These are phyloP conservation scores for Irena cyanogastra DNA, from an alignment of 2,113 vertebrate genomes.

Conservation along the genomic window DNA sequence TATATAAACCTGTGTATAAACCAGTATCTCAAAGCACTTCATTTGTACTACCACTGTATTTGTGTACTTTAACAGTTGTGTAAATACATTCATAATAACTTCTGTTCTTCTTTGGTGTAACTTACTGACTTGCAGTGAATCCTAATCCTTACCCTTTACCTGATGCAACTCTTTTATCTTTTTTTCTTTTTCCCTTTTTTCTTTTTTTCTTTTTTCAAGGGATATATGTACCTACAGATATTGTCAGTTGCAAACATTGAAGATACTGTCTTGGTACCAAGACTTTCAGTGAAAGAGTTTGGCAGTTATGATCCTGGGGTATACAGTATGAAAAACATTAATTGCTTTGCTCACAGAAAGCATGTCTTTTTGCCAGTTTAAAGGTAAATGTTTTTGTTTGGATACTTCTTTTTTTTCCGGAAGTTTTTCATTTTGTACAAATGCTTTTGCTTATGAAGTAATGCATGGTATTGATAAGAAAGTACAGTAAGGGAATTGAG, in stretches of 20 bases:
- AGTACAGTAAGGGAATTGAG: neutral
- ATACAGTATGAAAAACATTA: neutral
- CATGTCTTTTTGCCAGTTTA: neutral
- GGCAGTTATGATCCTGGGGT: neutral
- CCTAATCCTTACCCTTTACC: neutral
- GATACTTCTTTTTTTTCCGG: neutral
- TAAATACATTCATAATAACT: conserved; percentile 93
- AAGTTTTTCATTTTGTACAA: neutral
- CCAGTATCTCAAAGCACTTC: conserved; percentile 68
- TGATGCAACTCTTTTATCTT: neutral
- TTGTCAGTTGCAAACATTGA: neutral
- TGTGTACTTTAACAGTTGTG: conserved; percentile 88
- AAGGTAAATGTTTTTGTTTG: neutral
- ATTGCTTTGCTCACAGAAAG: neutral
- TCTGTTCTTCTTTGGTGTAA: conserved; percentile 66
- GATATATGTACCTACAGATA: neutral
- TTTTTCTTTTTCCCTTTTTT: accelerated
- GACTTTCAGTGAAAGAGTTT: neutral
- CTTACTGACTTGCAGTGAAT: neutral
- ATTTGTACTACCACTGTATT: conserved; percentile 87
- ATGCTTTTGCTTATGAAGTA: neutral
- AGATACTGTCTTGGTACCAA: neutral
- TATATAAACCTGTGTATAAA: conserved; percentile 69
- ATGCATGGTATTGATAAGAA: neutral
- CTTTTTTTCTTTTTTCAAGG: neutral